Evolutionary conservation across 2,113 vertebrate genomes (phyloP).

Genomic region (Chloroceryle aenea): DNA sequence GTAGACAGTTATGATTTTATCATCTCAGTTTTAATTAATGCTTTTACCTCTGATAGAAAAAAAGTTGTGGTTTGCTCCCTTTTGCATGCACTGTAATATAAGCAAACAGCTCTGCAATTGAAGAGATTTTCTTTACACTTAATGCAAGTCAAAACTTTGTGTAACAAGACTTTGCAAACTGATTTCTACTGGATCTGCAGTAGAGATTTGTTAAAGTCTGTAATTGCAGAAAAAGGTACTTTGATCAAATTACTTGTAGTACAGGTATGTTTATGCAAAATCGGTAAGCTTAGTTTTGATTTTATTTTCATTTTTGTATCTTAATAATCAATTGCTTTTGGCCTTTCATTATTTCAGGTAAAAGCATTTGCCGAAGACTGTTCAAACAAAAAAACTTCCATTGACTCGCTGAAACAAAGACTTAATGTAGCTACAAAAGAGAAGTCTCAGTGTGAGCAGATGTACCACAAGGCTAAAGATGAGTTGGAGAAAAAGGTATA

Average conservation of each 20-base stretch:
- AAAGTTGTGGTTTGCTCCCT: background rate
- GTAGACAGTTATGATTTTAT: background rate
- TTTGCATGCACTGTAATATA: background rate
- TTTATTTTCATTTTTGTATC: background rate
- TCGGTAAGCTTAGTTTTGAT: background rate
- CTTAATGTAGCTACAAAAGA: constrained; percentile 83
- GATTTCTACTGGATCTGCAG: background rate
- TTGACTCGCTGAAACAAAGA: constrained; percentile 88
- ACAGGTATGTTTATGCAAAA: background rate
- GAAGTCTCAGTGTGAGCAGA: constrained; percentile 82
- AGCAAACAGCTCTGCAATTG: background rate
- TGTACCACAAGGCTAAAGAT: constrained; percentile 82
- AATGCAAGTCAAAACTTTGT: background rate
- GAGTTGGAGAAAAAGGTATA: constrained; percentile 88
- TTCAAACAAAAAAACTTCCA: constrained; percentile 83
- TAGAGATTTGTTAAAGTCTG: background rate
- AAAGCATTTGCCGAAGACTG: constrained; percentile 87
- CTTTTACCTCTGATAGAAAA: background rate
- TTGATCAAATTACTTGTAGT: background rate
- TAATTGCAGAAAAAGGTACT: background rate
- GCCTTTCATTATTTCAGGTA: constrained; percentile 74
- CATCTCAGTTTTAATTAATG: background rate
- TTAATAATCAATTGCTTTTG: background rate
- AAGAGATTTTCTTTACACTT: background rate
- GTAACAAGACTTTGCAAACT: background rate